A percentile compares a stretch with the other conserved stretches of the same genome.
phyloP scores from a whole-genome alignment of 2,888 invertebrate genomes.

The Dascillus cervinus region DNA sequence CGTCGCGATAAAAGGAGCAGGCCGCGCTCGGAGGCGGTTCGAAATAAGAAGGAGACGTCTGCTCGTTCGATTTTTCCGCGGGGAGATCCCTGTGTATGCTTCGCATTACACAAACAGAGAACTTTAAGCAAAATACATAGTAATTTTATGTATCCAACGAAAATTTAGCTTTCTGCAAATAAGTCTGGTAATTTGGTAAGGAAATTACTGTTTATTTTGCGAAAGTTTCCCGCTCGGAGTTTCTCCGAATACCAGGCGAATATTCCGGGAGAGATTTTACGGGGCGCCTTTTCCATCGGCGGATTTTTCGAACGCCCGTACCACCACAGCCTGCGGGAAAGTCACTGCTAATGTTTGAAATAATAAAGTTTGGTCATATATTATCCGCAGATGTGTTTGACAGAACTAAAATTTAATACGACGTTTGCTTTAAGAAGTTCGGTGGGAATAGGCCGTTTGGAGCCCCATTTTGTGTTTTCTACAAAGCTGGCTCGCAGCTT shows the following conservation, averaged over 20 bases:
- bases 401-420: constrained; percentile 33
- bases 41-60: constrained; percentile 23
- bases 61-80: constrained; percentile 27
- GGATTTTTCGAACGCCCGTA: constrained; percentile 3
- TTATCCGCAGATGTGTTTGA: constrained; percentile 33
- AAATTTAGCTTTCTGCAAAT: constrained; percentile 42
- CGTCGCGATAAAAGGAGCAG: constrained; percentile 14
- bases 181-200: constrained; percentile 44
- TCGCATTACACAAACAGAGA: constrained; percentile 36
- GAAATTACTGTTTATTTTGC: constrained; percentile 44
- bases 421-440: constrained; percentile 25
- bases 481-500: constrained; percentile 28
- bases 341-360: constrained; percentile 19
- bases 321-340: constrained; percentile 9
- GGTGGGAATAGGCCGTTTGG: constrained; percentile 23
- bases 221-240: constrained; percentile 34
- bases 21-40: constrained; percentile 14
- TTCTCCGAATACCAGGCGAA: too few relatives aligned
- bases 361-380: constrained; percentile 32
- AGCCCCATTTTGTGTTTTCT: constrained; percentile 28
- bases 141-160: constrained; percentile 42
- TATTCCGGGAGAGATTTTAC: too few relatives aligned
- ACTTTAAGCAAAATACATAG: constrained; percentile 41
- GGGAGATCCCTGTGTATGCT: constrained; percentile 33
- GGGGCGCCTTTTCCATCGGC: too few relatives aligned